These are phyloP conservation scores for Sitta europaea DNA, from an alignment of 2,113 vertebrate species.

Conservation along the genomic window DNA sequence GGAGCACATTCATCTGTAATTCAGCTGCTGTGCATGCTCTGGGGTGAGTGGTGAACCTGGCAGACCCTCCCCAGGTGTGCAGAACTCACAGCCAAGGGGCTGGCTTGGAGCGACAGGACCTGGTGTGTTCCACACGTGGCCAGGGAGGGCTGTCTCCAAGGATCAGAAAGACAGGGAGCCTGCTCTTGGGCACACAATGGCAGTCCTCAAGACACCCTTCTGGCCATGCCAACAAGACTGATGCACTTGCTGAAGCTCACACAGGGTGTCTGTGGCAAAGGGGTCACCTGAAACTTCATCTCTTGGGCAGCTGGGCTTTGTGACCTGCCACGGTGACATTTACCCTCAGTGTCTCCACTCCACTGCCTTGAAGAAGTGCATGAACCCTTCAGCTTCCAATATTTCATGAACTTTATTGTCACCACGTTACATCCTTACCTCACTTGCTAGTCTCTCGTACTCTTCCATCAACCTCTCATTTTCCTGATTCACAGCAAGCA, in stretches of 20 bases:
- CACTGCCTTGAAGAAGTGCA: background rate
- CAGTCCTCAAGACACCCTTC: background rate
- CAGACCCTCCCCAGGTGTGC: background rate
- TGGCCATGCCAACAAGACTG: background rate
- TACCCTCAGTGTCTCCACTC: background rate
- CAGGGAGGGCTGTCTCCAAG: background rate
- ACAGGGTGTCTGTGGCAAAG: background rate
- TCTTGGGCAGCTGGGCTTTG: background rate
- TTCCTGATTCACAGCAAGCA: constrained; percentile 98
- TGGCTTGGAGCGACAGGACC: background rate
- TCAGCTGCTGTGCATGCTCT: background rate
- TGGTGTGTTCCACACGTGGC: background rate
- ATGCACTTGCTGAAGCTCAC: background rate
- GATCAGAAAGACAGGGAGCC: background rate
- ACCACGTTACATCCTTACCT: constrained; percentile 77
- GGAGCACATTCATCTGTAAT: background rate
- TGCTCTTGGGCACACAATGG: background rate
- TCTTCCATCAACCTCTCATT: constrained; percentile 99
- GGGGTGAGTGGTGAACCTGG: background rate
- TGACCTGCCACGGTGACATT: background rate
- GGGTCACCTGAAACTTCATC: background rate
- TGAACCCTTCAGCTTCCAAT: background rate
- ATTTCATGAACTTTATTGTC: background rate
- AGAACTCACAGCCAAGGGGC: background rate
- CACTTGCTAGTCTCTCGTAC: constrained; percentile 96